Conservation (phyloP, 2,888 invertebrate genomes). For the Syrphus vitripennis region DNA sequence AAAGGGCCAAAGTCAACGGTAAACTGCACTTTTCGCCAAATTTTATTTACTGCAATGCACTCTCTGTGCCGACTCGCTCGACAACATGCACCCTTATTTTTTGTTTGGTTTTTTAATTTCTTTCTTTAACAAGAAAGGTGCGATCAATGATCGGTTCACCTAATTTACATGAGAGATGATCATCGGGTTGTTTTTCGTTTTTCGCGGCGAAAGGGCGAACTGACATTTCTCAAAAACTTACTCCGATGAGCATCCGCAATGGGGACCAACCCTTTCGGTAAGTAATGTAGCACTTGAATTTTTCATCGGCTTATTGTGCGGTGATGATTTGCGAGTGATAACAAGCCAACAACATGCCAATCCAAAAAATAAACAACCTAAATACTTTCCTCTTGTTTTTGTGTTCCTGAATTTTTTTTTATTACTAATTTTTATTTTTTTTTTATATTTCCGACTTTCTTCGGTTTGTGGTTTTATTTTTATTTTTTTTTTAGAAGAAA, state of each 20-base stretch:
- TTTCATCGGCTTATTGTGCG: background rate
- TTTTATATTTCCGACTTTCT: slow-evolving; percentile 23
- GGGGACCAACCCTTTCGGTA: slow-evolving; percentile 12
- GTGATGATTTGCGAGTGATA: slow-evolving; percentile 58
- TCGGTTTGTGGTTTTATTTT: slow-evolving; percentile 40
- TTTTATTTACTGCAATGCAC: background rate
- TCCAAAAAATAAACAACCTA: slow-evolving; percentile 4
- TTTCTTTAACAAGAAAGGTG: slow-evolving; percentile 24
- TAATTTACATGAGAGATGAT: slow-evolving; percentile 38
- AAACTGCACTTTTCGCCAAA: slow-evolving; percentile 51
- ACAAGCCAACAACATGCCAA: slow-evolving; percentile 39
- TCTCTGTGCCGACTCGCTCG: background rate
- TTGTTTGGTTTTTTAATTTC: background rate
- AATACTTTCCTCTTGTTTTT: background rate
- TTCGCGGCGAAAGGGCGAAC: background rate
- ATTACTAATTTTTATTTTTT: background rate
- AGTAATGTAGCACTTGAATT: slow-evolving; percentile 15
- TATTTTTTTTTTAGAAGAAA: slow-evolving; percentile 52
- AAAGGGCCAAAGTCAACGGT: slow-evolving; percentile 60
- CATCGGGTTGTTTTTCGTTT: background rate
- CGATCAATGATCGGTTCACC: slow-evolving; percentile 42
- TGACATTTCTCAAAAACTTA: slow-evolving; percentile 5
- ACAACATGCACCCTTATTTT: slow-evolving; percentile 13
- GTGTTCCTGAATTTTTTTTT: background rate
- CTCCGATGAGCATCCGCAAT: slow-evolving; percentile 15